phyloP scores from a whole-genome alignment of 2,888 invertebrate genomes.

The Cryptocephalus primarius region DNA sequence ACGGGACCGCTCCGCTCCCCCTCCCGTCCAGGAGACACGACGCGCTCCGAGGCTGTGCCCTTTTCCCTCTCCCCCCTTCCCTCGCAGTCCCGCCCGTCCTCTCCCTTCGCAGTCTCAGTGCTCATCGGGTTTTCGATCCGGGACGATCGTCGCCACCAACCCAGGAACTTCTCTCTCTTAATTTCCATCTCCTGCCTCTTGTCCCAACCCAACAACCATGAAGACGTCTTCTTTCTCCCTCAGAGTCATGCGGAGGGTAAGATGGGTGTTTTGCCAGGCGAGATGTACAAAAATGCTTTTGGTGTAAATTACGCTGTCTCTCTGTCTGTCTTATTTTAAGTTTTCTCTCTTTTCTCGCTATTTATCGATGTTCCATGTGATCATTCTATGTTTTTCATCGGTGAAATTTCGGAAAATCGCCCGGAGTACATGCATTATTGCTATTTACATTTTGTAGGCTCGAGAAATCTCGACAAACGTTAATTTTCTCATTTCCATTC shows the following conservation, averaged over 20 bases:
- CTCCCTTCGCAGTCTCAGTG: constrained; percentile 1
- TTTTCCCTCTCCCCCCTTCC: neutral
- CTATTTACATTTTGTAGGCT: too few species aligned
- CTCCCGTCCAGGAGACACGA: neutral
- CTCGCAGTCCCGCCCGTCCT: neutral
- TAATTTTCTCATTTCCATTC: too few species aligned
- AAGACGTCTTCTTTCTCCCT: constrained; percentile 70
- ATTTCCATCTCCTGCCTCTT: constrained; percentile 1
- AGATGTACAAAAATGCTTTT: too few species aligned
- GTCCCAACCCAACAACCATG: constrained; percentile 40
- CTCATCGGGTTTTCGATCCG: constrained; percentile 1
- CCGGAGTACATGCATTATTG: too few species aligned
- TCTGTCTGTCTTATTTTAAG: too few species aligned
- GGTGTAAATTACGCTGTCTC: too few species aligned
- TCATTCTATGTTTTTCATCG: too few species aligned
- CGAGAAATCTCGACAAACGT: too few species aligned
- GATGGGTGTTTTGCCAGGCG: constrained; percentile 26
- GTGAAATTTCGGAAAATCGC: too few species aligned
- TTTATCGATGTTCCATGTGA: too few species aligned
- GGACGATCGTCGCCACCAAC: constrained; percentile 1
- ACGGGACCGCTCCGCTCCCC: neutral
- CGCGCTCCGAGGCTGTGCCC: neutral
- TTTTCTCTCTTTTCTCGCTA: too few species aligned
- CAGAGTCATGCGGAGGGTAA: constrained; percentile 69
- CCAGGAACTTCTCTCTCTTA: constrained; percentile 1